Base-by-base conservation (phyloP, 1,140 invertebrate genomes). In the Lanistes nyassanus region DNA sequence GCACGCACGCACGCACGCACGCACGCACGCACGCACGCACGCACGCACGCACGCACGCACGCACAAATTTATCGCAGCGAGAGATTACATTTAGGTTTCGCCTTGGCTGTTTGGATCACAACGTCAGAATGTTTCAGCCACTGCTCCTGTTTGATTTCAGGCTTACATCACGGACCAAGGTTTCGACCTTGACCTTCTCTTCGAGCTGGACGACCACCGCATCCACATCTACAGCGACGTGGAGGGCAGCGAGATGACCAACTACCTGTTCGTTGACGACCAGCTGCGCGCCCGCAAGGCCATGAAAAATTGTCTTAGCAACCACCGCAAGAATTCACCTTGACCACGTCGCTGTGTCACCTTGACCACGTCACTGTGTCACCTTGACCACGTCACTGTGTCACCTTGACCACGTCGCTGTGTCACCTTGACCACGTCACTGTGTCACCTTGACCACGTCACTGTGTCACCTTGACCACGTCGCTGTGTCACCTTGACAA, bases 171-270 rank as follows among this genome's bases (percentile, higher is more conserved):
- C 83, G 16, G 85, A 86, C 39, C 34, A 80, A 66, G 85, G 82
- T 0, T 85, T 82, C 65, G 85, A 86, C 74, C 80, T 86, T n/a
- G 85, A 86, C 72, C 75, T 86, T 23, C 77, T 83, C 39, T 86
- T 86, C 68, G 69, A 76, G 13, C 11, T 85, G 13, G 79, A 78
- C 21, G 74, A 64, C 0, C 72, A 78, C 42, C 75, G 80, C 53
- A 82, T 80, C 26, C 85, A 84, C 62, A 85, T 86, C 58, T 85
- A 79, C 72, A 86, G 85, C 77, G 85, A 86, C 56, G 85, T 85
- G n/a, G 83, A 85, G 66, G 80, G 83, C 5, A 56, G 74, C 2
- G 80, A 85, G 68, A 84, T 86, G 85, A 81, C 81, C 36, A 86
- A 86, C 66, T 85, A 81, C 47, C 75, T 86, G 0, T 80, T 83